These are phyloP conservation scores for Physeter macrocephalus DNA, from an alignment of 2,113 vertebrate genomes.

Conservation along the genomic window DNA sequence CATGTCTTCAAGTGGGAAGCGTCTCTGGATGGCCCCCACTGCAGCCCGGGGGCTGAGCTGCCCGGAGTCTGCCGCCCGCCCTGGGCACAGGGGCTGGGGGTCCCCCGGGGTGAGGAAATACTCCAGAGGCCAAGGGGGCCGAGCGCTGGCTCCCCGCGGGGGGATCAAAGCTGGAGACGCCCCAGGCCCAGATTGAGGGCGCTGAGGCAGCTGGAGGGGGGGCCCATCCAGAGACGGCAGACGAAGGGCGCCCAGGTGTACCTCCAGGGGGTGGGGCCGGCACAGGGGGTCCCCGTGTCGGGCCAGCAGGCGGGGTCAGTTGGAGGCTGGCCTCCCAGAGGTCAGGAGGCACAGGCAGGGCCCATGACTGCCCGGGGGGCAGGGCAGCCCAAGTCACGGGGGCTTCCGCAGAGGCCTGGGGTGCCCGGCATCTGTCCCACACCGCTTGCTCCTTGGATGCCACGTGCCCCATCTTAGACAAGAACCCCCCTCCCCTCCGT, in stretches of 20 bases:
- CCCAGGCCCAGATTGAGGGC: not conserved
- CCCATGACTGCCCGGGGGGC: rapidly evolving
- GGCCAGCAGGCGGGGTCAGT: rapidly evolving
- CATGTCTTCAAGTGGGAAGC: rapidly evolving
- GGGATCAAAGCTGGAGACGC: rapidly evolving
- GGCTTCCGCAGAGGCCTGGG: not conserved
- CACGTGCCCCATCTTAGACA: rapidly evolving
- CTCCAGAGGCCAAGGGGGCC: rapidly evolving
- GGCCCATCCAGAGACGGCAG: rapidly evolving
- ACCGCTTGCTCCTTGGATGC: rapidly evolving
- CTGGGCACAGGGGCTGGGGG: not conserved
- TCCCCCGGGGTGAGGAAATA: not conserved
- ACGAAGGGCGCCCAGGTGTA: not conserved
- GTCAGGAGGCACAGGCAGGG: not conserved
- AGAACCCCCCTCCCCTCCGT: rapidly evolving
- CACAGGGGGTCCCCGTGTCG: rapidly evolving
- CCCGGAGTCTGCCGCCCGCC: not conserved
- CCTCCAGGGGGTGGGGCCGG: not conserved
- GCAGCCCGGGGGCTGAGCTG: not conserved
- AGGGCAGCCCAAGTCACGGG: rapidly evolving
- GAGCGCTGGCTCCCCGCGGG: rapidly evolving
- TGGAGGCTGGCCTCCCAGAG: no score
- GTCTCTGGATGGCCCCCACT: rapidly evolving
- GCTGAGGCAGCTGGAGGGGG: not conserved
- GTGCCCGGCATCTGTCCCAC: rapidly evolving